These are phyloP conservation scores for Eupithecia exiguata DNA, from an alignment of 2,888 invertebrate species.

Conservation along the genomic window DNA sequence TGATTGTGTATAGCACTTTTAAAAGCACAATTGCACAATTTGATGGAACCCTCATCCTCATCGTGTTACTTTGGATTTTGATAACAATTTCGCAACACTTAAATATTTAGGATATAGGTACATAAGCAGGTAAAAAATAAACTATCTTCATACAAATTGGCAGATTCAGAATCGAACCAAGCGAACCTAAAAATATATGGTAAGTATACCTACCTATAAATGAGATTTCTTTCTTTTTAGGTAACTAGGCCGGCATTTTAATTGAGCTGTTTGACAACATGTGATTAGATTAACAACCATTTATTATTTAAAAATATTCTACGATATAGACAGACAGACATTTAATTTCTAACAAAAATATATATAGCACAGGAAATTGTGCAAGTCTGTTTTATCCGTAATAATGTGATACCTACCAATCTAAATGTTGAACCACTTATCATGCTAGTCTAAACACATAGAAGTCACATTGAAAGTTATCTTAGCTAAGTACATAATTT, in stretches of 20 bases:
- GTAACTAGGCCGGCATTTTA: slow-evolving; percentile 4
- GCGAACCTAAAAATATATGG: background rate
- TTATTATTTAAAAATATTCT: slow-evolving; percentile 4
- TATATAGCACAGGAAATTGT: slow-evolving; percentile 10
- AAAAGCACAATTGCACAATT: slow-evolving; percentile 3
- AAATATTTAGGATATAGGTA: background rate
- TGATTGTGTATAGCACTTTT: background rate
- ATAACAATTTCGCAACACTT: background rate
- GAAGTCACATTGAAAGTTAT: background rate
- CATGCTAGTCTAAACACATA: slow-evolving; percentile 2
- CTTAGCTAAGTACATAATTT: background rate
- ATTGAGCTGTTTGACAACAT: slow-evolving; percentile 9
- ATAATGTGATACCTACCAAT: background rate
- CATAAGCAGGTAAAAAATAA: background rate
- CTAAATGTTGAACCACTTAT: background rate
- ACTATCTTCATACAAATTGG: background rate
- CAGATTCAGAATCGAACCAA: slow-evolving; percentile 6
- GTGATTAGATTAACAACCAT: slow-evolving; percentile 4
- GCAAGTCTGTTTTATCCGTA: background rate
- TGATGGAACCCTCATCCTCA: background rate
- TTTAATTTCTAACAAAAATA: slow-evolving; percentile 10
- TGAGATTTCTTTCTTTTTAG: background rate
- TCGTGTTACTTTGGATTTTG: background rate
- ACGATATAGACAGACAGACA: background rate
- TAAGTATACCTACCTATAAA: background rate